Evolutionary conservation across 2,113 vertebrate species (phyloP).

Genomic region (Casuarius casuarius): DNA sequence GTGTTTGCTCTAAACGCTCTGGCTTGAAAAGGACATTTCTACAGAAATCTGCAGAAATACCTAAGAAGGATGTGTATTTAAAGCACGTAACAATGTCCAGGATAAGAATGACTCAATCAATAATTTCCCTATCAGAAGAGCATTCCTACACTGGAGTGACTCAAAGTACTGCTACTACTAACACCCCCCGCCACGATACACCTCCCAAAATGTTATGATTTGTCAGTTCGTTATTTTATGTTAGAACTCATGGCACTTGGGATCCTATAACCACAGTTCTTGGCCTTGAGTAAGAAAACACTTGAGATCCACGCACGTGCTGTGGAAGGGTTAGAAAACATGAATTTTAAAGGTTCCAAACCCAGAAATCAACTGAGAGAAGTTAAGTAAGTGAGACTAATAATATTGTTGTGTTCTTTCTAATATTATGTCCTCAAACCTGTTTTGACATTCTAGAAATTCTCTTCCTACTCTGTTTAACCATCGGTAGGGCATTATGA

Average conservation of each 20-base stretch:
- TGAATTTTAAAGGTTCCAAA: neutral
- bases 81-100: neutral
- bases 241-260: neutral
- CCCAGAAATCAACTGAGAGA: neutral
- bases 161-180: neutral
- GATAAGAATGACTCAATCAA: neutral
- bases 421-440: neutral
- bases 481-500: rapidly evolving
- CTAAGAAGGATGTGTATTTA: too few species aligned
- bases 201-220: neutral
- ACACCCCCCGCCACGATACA: neutral
- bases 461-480: neutral
- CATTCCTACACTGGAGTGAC: neutral
- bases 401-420: neutral
- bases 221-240: neutral
- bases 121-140: neutral
- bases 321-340: neutral
- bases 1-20: too few species aligned
- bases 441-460: neutral
- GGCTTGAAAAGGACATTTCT: too few species aligned
- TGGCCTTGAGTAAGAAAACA: neutral
- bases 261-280: neutral
- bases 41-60: too few species aligned
- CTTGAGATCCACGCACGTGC: neutral
- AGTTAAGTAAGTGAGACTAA: neutral